phyloP scores from a whole-genome alignment of 2,113 vertebrate species.

The human region DNA sequence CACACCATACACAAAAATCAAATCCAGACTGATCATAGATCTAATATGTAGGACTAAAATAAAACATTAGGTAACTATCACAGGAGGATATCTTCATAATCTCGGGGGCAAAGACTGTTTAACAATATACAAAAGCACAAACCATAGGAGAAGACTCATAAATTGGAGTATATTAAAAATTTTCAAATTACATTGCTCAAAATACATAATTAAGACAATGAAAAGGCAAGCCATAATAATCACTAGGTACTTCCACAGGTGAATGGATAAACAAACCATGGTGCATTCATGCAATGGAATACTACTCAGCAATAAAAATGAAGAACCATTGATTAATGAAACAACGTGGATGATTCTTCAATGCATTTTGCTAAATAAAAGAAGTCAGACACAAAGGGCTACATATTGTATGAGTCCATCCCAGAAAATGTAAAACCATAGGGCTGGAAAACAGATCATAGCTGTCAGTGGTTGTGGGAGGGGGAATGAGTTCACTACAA shows the following conservation, averaged over 20 bases:
- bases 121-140: not conserved
- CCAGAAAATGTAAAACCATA: not conserved
- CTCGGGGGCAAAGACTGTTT: not conserved
- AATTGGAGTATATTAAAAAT: slow-evolving; percentile 23
- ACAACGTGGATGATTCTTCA: not conserved
- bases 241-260: not conserved
- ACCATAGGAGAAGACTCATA: not conserved
- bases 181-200: not conserved
- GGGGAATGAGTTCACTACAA: not conserved
- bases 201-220: slow-evolving; percentile 6
- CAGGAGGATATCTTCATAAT: not conserved
- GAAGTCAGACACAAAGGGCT: not conserved
- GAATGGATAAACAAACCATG: not conserved
- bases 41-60: not conserved
- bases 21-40: not conserved
- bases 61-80: not conserved
- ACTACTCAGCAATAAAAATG: not conserved
- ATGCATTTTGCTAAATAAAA: not conserved
- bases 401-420: not conserved
- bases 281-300: not conserved
- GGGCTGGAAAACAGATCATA: not conserved
- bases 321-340: not conserved
- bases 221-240: not conserved
- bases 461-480: not conserved
- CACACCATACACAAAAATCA: not conserved